Conservation (phyloP, 2,797 vertebrate species). For the Vipera latastei region DNA sequence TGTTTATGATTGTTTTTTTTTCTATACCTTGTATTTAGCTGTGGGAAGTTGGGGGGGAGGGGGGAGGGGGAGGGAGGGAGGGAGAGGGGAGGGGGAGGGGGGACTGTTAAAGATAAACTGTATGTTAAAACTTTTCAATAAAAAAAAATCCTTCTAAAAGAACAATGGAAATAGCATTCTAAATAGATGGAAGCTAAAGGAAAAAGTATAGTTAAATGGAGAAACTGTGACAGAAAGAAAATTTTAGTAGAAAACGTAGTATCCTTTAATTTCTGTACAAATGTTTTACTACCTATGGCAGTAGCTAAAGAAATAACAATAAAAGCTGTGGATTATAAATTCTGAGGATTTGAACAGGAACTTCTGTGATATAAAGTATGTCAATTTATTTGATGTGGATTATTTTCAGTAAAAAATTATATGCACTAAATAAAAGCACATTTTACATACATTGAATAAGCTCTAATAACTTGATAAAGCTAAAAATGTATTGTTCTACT, state of each 20-base stretch:
- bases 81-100: no score
- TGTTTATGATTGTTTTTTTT: no score
- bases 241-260: background rate
- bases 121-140: no score
- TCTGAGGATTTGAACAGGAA: background rate
- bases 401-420: background rate
- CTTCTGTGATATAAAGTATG: background rate
- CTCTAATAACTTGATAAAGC: conserved; percentile 26
- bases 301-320: background rate
- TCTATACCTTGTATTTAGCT: no score
- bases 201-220: background rate
- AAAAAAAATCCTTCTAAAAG: background rate
- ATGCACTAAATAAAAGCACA: background rate
- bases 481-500: conserved; percentile 38
- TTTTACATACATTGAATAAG: background rate
- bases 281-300: background rate
- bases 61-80: no score
- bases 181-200: background rate
- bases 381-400: background rate
- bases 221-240: background rate
- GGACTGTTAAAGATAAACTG: no score
- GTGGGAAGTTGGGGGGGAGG: no score
- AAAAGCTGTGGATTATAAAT: background rate
- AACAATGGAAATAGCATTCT: background rate
- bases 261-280: background rate